A percentile compares a stretch with the other conserved stretches of the same genome.
Conservation (phyloP, 2,113 vertebrate genomes). For the Eleginops maclovinus region DNA sequence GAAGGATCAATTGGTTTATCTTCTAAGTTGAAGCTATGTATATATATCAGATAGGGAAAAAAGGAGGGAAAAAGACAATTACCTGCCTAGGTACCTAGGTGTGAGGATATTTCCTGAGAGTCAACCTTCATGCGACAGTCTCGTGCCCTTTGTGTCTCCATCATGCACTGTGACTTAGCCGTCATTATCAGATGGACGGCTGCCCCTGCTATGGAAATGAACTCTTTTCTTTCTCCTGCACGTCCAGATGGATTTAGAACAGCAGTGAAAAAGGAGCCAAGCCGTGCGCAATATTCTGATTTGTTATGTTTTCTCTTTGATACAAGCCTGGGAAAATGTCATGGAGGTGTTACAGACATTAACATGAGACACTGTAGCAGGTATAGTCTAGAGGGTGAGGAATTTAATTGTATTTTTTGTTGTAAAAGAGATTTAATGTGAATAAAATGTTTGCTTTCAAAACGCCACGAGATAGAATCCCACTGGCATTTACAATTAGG, state of each 20-base stretch:
- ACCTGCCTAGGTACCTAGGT: constrained; percentile 45
- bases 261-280: not conserved
- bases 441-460: constrained; percentile 13
- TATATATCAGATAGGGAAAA: constrained; percentile 50
- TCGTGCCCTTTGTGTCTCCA: constrained; percentile 65
- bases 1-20: constrained; percentile 77
- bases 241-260: constrained; percentile 14
- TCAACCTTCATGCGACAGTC: constrained; percentile 67
- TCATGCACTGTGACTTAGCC: constrained; percentile 44
- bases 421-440: not conserved
- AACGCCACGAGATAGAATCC: constrained; percentile 28
- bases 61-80: constrained; percentile 53
- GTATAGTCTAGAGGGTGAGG: not conserved
- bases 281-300: not conserved
- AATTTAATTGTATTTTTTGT: not conserved
- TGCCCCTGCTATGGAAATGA: constrained; percentile 34
- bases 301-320: not conserved
- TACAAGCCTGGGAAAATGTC: not conserved
- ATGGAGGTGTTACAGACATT: not conserved
- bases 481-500: constrained; percentile 40
- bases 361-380: not conserved
- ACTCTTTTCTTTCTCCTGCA: constrained; percentile 1
- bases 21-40: constrained; percentile 63
- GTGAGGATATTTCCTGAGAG: constrained; percentile 62
- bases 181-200: constrained; percentile 44